Conservation (phyloP, 2,113 vertebrate species). For the Sylvia atricapilla region DNA sequence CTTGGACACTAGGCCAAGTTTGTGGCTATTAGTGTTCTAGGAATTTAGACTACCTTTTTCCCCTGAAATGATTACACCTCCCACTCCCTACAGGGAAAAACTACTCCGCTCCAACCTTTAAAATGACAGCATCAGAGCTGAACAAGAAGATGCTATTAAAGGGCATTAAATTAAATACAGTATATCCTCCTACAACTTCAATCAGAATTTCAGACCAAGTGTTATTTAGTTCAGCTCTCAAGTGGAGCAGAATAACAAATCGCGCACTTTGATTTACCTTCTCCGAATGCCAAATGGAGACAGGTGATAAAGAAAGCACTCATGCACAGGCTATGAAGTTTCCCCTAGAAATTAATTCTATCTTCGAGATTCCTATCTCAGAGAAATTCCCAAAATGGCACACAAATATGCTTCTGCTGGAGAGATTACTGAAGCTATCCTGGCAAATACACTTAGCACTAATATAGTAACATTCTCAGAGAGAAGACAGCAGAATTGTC, state of each 20-base stretch:
- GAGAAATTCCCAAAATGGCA: slow-evolving; percentile 92
- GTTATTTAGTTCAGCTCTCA: slow-evolving; percentile 90
- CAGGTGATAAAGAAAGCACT: slow-evolving; percentile 92
- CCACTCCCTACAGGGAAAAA: slow-evolving; percentile 74
- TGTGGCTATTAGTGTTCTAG: slow-evolving; percentile 61
- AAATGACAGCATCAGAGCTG: slow-evolving; percentile 82
- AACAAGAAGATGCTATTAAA: slow-evolving; percentile 87
- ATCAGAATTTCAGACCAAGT: slow-evolving; percentile 88
- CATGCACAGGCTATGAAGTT: slow-evolving; percentile 90
- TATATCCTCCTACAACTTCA: slow-evolving; percentile 88
- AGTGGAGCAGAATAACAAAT: slow-evolving; percentile 90
- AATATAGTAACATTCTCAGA: slow-evolving; percentile 55
- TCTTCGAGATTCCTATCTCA: slow-evolving; percentile 93
- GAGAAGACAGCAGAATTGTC: slow-evolving; percentile 37
- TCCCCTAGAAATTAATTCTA: slow-evolving; percentile 96
- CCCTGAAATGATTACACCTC: slow-evolving; percentile 66
- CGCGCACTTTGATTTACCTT: slow-evolving; percentile 87
- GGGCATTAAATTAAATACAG: slow-evolving; percentile 91
- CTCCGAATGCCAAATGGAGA: slow-evolving; percentile 89
- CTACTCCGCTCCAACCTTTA: slow-evolving; percentile 82
- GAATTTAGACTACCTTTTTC: slow-evolving; percentile 66
- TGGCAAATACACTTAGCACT: slow-evolving; percentile 77
- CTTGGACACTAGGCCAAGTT: slow-evolving; percentile 71
- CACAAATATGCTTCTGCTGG: slow-evolving; percentile 85
- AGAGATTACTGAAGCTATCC: slow-evolving; percentile 87